These are phyloP conservation scores for Hypomecis punctinalis DNA, from an alignment of 2,888 invertebrate genomes.

Conservation along the genomic window DNA sequence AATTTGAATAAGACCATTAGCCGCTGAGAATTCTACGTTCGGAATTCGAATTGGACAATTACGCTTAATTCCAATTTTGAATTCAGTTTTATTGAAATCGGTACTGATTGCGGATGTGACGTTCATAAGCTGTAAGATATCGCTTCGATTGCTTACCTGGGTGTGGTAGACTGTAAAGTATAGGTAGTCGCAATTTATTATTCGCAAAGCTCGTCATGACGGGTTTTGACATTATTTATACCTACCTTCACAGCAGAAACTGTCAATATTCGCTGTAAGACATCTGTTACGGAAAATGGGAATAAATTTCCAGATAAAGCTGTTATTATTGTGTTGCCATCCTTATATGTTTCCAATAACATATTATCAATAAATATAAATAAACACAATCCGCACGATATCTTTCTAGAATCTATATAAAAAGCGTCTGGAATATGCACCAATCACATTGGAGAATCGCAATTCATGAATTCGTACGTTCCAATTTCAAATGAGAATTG, in stretches of 20 bases:
- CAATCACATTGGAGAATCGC: not conserved
- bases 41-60: conserved; percentile 52
- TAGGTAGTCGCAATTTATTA: no score
- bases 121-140: conserved; percentile 11
- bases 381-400: not conserved
- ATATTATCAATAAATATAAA: no score
- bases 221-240: no score
- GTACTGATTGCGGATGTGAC: conserved; percentile 30
- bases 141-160: not conserved
- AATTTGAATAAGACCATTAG: conserved; percentile 70
- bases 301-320: no score
- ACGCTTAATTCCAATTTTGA: conserved; percentile 45
- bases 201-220: no score
- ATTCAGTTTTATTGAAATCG: conserved; percentile 43
- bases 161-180: not conserved
- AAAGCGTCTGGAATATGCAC: not conserved
- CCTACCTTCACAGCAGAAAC: no score
- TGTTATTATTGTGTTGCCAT: no score
- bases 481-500: conserved; percentile 37
- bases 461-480: conserved; percentile 12
- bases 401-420: not conserved
- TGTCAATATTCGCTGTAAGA: no score
- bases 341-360: no score
- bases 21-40: conserved; percentile 52
- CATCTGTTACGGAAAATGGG: no score